Conservation (phyloP, 2,888 invertebrate genomes). For the Ennomos erosarius region DNA sequence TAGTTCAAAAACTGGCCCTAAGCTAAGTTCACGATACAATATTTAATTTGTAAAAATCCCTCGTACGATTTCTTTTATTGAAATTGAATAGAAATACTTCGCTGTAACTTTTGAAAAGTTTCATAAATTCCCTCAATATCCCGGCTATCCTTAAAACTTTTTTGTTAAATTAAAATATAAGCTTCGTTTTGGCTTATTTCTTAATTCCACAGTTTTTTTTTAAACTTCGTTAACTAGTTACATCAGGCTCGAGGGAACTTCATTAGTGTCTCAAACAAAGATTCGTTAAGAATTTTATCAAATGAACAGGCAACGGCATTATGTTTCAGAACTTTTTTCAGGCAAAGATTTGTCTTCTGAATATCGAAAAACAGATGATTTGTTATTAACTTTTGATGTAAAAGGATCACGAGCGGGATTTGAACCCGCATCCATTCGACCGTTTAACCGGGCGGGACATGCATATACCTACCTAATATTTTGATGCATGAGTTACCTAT, state of each 20-base stretch:
- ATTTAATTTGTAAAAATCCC: too few species aligned
- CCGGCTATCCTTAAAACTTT: background rate
- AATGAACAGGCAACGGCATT: constrained; percentile 1
- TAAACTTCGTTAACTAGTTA: constrained; percentile 8
- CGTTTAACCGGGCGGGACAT: too few species aligned
- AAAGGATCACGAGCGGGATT: too few species aligned
- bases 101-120: background rate
- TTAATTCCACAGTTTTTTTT: background rate
- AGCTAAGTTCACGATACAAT: too few species aligned
- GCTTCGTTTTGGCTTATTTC: background rate
- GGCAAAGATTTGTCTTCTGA: background rate
- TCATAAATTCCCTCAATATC: constrained; percentile 2
- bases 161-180: constrained; percentile 3
- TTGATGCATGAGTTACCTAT: too few species aligned
- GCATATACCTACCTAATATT: too few species aligned
- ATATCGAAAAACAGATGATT: too few species aligned
- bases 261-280: constrained; percentile 25
- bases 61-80: too few species aligned
- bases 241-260: background rate
- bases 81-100: too few species aligned
- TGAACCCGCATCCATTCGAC: too few species aligned
- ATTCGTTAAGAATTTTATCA: constrained; percentile 28
- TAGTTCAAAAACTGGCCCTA: too few species aligned
- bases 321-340: background rate
- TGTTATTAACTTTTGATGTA: too few species aligned